These are phyloP conservation scores for Lysiphlebus fabarum DNA, from an alignment of 1,140 invertebrate genomes.

Conservation along the genomic window DNA sequence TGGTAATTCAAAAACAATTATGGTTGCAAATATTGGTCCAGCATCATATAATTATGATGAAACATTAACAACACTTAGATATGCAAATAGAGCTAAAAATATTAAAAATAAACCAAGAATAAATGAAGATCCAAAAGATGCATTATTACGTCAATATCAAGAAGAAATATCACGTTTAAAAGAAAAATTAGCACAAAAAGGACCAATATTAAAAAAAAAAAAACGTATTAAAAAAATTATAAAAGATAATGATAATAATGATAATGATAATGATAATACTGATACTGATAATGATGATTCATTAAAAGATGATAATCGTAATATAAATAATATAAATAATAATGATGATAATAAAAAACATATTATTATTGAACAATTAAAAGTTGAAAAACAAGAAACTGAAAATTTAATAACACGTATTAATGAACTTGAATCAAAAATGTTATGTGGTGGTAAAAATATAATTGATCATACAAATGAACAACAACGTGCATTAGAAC, in stretches of 20 bases:
- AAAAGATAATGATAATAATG: constrained; percentile 51
- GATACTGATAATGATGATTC: too few relatives aligned
- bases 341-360: constrained; percentile 64
- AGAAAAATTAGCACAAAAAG: constrained; percentile 72
- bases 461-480: constrained; percentile 95
- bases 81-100: constrained; percentile 95
- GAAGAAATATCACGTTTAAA: constrained; percentile 93
- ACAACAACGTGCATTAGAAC: constrained; percentile 87
- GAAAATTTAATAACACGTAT: constrained; percentile 78
- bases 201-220: constrained; percentile 60
- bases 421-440: constrained; percentile 87
- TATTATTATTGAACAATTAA: constrained; percentile 57
- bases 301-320: too few relatives aligned
- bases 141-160: constrained; percentile 91
- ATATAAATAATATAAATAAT: too few relatives aligned
- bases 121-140: constrained; percentile 98
- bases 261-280: too few relatives aligned
- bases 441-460: constrained; percentile 97
- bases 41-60: constrained; percentile 97
- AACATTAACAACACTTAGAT: constrained; percentile 92
- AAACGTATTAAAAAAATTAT: constrained; percentile 50
- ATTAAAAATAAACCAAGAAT: constrained; percentile 96
- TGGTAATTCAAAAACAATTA: constrained; percentile 95
- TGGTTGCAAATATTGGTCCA: constrained; percentile 95
- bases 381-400: constrained; percentile 68